Conservation (phyloP, 2,113 vertebrate species). For the Lophura nycthemera region DNA sequence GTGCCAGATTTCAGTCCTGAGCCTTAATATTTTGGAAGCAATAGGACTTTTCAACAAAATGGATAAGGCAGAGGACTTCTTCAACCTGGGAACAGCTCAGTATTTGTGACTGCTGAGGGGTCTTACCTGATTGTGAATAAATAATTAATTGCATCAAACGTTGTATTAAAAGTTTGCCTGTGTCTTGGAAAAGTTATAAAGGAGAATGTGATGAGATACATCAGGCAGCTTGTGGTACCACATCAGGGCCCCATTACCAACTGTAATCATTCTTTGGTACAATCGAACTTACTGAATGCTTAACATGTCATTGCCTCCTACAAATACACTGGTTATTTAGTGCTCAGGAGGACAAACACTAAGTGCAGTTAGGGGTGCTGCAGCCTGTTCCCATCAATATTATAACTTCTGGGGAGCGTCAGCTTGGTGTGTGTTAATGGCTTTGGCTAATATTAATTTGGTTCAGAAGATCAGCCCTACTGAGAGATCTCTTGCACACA, state of each 20-base stretch:
- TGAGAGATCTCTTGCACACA: neutral
- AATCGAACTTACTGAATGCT: neutral
- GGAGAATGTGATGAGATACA: neutral
- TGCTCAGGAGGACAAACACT: neutral
- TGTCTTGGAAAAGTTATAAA: neutral
- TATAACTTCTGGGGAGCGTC: neutral
- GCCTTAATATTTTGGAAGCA: neutral
- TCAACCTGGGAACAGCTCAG: neutral
- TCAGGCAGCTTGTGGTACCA: neutral
- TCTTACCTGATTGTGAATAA: neutral
- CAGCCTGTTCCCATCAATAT: neutral
- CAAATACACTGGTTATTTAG: neutral
- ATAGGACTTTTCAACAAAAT: neutral
- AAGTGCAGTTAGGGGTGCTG: neutral
- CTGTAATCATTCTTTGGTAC: neutral
- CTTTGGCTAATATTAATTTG: neutral
- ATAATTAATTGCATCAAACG: neutral
- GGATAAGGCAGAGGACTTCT: neutral
- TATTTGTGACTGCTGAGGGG: neutral
- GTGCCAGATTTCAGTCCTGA: neutral
- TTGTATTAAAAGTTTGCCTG: neutral
- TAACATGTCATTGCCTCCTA: neutral
- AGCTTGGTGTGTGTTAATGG: neutral
- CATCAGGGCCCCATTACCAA: neutral
- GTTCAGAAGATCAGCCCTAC: neutral